A percentile compares a stretch with the other conserved stretches of the same genome.
Evolutionary conservation across 2,797 vertebrate species (phyloP).

Genomic region (Anas capensis): DNA sequence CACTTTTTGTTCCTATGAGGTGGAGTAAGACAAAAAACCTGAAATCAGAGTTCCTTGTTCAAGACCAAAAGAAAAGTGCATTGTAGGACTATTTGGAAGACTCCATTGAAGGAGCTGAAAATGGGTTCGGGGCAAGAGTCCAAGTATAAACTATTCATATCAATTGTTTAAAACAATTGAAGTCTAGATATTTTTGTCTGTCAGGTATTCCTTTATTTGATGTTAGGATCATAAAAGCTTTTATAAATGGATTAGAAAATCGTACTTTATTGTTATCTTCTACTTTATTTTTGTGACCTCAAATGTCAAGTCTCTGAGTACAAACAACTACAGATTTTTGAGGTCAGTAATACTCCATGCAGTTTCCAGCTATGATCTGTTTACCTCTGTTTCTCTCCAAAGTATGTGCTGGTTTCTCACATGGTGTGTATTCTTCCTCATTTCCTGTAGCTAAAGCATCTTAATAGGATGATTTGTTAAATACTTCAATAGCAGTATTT

Average conservation of each 20-base stretch:
- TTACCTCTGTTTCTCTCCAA: neutral
- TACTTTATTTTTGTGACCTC: slow-evolving; percentile 32
- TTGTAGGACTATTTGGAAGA: neutral
- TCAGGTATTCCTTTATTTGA: neutral
- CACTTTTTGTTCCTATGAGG: neutral
- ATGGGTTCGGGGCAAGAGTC: neutral
- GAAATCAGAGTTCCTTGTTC: neutral
- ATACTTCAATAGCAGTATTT: neutral
- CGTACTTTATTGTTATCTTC: neutral
- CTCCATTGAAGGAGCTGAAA: neutral
- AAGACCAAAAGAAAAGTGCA: neutral
- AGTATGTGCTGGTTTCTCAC: neutral
- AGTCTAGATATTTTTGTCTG: neutral
- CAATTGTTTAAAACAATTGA: neutral
- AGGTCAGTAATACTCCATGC: neutral
- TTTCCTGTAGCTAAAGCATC: neutral
- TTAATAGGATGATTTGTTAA: neutral
- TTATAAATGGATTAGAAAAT: neutral
- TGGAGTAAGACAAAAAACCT: neutral
- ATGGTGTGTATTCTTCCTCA: neutral
- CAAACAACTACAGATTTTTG: neutral
- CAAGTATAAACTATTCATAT: neutral
- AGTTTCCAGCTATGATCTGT: neutral
- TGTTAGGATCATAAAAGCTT: neutral
- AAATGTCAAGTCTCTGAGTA: neutral